Evolutionary conservation across 37 sponge, comb jelly and placozoan genomes (phyloP).

Genomic region (Beroe forskalii): DNA sequence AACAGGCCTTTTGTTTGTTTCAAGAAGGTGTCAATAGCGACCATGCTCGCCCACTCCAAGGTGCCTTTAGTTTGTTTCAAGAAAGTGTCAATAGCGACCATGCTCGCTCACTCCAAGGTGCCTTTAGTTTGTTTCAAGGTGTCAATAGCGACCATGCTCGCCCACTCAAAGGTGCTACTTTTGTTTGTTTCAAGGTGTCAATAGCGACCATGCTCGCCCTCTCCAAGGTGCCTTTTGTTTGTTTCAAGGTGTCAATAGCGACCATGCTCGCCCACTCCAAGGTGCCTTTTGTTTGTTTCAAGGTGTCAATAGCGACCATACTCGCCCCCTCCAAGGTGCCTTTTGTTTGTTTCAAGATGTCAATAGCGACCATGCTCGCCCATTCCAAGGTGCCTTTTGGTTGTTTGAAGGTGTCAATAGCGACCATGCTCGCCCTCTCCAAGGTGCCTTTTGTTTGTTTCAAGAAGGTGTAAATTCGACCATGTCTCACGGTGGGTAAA

Average conservation of each 20-base stretch:
- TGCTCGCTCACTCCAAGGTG: conserved; percentile 61
- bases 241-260: background rate
- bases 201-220: conserved; percentile 22
- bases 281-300: background rate
- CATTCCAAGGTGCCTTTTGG: too few species aligned
- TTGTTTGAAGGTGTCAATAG: too few species aligned
- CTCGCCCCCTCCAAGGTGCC: too few species aligned
- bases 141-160: conserved; percentile 3
- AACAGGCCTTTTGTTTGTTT: background rate
- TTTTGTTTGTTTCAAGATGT: too few species aligned
- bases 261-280: conserved; percentile 41
- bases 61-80: conserved; percentile 17
- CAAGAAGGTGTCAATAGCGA: conserved; percentile 36
- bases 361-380: too few species aligned
- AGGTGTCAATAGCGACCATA: too few species aligned
- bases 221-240: conserved; percentile 5
- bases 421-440: too few species aligned
- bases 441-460: too few species aligned
- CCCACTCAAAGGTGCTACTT: conserved; percentile 57
- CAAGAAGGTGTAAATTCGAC: too few species aligned
- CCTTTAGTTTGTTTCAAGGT: background rate
- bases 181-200: too few species aligned
- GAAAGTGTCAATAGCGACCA: conserved; percentile 32
- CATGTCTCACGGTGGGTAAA: too few species aligned
- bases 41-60: conserved; percentile 56